These are phyloP conservation scores for Halesus radiatus DNA, from an alignment of 1,140 invertebrate species.

Conservation along the genomic window DNA sequence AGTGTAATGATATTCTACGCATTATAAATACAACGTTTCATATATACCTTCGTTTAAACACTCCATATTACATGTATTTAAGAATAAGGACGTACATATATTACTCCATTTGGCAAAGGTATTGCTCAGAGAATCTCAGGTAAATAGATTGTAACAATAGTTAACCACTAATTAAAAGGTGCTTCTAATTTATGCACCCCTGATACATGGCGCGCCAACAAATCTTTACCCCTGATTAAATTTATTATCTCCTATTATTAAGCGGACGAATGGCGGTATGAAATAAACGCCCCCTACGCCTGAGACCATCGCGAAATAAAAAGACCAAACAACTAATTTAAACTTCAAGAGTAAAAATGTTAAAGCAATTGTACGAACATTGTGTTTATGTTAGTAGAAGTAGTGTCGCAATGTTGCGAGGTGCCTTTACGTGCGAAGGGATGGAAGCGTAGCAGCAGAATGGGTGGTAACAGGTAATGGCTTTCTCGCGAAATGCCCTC, in stretches of 20 bases:
- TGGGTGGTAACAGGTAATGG: neutral
- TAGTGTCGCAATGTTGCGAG: neutral
- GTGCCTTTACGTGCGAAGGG: neutral
- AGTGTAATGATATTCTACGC: too few species aligned
- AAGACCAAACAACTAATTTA: neutral
- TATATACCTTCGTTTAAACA: too few species aligned
- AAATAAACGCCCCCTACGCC: constrained; percentile 22
- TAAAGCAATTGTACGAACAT: neutral
- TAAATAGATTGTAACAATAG: neutral
- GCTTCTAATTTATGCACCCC: constrained; percentile 7
- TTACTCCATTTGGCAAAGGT: neutral
- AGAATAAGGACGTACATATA: too few species aligned
- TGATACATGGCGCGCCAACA: constrained; percentile 14
- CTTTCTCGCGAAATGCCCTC: neutral
- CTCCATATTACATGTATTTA: too few species aligned
- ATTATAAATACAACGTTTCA: too few species aligned
- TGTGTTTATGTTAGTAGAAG: neutral
- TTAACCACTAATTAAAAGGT: neutral
- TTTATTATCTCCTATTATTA: constrained; percentile 20
- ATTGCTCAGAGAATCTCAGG: neutral
- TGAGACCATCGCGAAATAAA: neutral
- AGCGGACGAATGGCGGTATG: constrained; percentile 8
- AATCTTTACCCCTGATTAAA: neutral
- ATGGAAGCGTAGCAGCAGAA: neutral
- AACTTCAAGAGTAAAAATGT: neutral